Percentiles rank a stretch among this genome's conserved stretches.
Evolutionary conservation across 1,140 invertebrate genomes (phyloP).

Genomic region (Drosophila dunni): DNA sequence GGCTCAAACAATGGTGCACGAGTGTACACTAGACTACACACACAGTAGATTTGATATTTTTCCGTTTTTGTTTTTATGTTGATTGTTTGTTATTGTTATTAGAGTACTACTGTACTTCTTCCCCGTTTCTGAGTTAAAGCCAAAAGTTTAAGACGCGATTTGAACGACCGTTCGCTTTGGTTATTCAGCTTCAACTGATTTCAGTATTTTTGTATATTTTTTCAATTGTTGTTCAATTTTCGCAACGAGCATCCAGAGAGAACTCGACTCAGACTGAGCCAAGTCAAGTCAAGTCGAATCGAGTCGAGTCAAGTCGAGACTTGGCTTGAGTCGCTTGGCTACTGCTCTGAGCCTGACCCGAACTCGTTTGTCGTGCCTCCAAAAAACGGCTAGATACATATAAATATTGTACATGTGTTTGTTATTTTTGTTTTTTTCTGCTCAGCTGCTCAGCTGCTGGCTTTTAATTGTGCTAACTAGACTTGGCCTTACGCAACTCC

Average conservation of each 20-base stretch:
- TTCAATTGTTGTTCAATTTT: conserved; percentile 72
- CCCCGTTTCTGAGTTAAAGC: neutral
- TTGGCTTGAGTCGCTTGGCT: conserved; percentile 56
- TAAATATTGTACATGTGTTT: no score
- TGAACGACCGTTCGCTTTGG: conserved; percentile 63
- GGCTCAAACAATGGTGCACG: conserved; percentile 58
- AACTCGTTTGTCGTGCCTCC: conserved; percentile 81
- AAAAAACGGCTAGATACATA: conserved; percentile 29
- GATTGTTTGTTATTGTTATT: conserved; percentile 45
- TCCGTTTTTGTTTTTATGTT: neutral
- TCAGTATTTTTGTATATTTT: conserved; percentile 14
- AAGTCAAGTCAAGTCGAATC: no score
- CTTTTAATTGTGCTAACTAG: conserved; percentile 62
- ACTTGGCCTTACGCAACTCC: conserved; percentile 66
- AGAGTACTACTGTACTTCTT: conserved; percentile 21
- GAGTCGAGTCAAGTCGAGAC: conserved; percentile 22
- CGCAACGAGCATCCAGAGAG: conserved; percentile 47
- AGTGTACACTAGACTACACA: conserved; percentile 41
- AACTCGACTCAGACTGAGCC: conserved; percentile 36
- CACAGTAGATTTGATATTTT: conserved; percentile 49
- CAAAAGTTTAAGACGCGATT: conserved; percentile 21
- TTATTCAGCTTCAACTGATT: conserved; percentile 72
- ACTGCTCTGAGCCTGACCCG: conserved; percentile 39
- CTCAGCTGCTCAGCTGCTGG: conserved; percentile 27
- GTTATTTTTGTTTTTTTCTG: conserved; percentile 6